Conservation (phyloP, 2,888 invertebrate genomes). For the Phaedon cochleariae region DNA sequence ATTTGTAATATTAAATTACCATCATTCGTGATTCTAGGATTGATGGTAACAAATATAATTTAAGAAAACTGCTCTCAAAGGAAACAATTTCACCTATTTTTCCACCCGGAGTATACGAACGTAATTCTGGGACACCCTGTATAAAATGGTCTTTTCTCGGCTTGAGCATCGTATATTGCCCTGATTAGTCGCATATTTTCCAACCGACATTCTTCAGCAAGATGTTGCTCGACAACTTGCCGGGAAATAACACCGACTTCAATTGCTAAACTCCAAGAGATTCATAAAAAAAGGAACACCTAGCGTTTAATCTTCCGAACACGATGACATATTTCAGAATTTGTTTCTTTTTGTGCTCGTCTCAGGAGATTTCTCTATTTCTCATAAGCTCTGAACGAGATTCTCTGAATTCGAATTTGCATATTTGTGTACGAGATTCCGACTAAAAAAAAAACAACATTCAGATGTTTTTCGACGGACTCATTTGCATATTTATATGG, state of each 20-base stretch:
- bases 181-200: slow-evolving; percentile 32
- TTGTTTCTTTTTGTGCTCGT: slow-evolving; percentile 18
- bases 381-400: slow-evolving; percentile 6
- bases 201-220: slow-evolving; percentile 27
- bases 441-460: slow-evolving; percentile 29
- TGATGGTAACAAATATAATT: too few species aligned
- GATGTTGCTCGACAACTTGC: slow-evolving; percentile 24
- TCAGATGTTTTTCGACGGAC: slow-evolving; percentile 20
- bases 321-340: slow-evolving; percentile 32
- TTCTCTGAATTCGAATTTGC: slow-evolving; percentile 25
- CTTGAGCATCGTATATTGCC: slow-evolving; percentile 18
- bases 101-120: too few species aligned
- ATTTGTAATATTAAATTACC: too few species aligned
- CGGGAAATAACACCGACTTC: slow-evolving; percentile 16
- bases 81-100: too few species aligned
- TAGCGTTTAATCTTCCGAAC: slow-evolving; percentile 29
- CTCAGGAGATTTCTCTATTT: slow-evolving; percentile 16
- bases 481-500: slow-evolving; percentile 34
- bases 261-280: background rate
- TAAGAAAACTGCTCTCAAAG: too few species aligned
- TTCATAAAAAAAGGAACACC: slow-evolving; percentile 24
- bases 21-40: too few species aligned
- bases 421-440: slow-evolving; percentile 32
- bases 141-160: slow-evolving; percentile 4
- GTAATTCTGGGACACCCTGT: too few species aligned